Evolutionary conservation across 2,888 invertebrate species (phyloP).

Genomic region (Chrysomela aeneicollis): DNA sequence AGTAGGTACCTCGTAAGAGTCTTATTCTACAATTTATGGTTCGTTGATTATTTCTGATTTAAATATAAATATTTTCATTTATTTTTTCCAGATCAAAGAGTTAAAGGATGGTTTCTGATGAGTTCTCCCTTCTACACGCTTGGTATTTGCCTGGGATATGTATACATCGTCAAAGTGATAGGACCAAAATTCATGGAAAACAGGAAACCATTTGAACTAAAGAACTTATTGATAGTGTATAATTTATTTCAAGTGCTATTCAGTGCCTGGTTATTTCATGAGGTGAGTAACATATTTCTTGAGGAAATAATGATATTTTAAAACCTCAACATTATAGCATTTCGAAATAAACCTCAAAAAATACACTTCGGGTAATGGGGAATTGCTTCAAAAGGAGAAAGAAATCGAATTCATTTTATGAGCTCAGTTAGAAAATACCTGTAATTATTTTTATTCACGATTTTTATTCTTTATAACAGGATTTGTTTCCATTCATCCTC

Average conservation of each 20-base stretch:
- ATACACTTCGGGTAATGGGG: too few relatives aligned
- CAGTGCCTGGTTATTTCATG: constrained; percentile 91
- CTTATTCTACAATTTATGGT: too few relatives aligned
- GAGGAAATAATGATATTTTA: not conserved
- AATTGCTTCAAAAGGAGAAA: too few relatives aligned
- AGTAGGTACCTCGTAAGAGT: too few relatives aligned
- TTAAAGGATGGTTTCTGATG: constrained; percentile 90
- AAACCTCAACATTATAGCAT: too few relatives aligned
- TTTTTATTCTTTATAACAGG: too few relatives aligned
- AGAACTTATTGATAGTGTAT: constrained; percentile 81
- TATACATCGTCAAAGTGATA: constrained; percentile 80
- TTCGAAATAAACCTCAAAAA: too few relatives aligned
- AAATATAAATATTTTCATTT: not conserved
- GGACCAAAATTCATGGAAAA: constrained; percentile 91
- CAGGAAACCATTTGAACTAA: constrained; percentile 85
- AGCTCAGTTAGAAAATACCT: too few relatives aligned
- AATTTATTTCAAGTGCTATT: constrained; percentile 90
- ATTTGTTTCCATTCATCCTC: too few relatives aligned
- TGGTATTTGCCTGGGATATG: constrained; percentile 82
- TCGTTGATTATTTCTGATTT: too few relatives aligned
- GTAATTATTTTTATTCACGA: too few relatives aligned
- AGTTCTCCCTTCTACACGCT: constrained; percentile 87
- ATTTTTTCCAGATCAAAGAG: constrained; percentile 79
- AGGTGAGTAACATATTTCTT: constrained; percentile 69
- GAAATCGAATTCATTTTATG: too few relatives aligned